Conservation (phyloP, 2,888 invertebrate genomes). For the Drosophila subsilvestris region DNA sequence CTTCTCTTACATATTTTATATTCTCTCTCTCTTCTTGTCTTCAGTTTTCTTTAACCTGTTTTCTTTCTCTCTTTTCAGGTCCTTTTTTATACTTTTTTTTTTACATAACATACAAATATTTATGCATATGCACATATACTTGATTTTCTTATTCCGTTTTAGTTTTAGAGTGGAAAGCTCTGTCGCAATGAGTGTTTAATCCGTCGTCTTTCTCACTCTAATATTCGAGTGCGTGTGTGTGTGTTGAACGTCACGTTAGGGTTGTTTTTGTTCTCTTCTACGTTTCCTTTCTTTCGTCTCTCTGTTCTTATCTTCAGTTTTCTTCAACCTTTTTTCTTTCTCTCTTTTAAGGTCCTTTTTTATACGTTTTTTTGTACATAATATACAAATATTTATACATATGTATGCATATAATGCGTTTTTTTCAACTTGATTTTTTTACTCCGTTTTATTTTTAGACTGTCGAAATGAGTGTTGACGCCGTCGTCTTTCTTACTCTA, state of each 20-base stretch:
- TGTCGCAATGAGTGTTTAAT: too few relatives aligned
- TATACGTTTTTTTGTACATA: too few relatives aligned
- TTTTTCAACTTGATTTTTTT: background rate
- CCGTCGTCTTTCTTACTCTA: too few relatives aligned
- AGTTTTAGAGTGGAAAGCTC: too few relatives aligned
- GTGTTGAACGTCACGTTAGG: background rate
- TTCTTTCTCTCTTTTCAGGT: background rate
- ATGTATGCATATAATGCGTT: too few relatives aligned
- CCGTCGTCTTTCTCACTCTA: too few relatives aligned
- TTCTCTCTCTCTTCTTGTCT: background rate
- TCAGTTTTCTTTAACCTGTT: background rate
- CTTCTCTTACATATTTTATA: background rate
- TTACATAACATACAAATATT: background rate
- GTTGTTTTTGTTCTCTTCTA: background rate
- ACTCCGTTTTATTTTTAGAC: too few relatives aligned
- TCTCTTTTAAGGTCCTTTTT: background rate
- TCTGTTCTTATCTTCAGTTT: background rate
- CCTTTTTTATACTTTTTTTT: background rate
- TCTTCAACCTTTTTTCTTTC: background rate
- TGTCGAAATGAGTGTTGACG: too few relatives aligned
- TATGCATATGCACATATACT: too few relatives aligned
- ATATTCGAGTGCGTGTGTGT: too few relatives aligned
- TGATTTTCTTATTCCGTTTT: too few relatives aligned
- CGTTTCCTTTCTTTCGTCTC: background rate
- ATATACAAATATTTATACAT: too few relatives aligned